These are phyloP conservation scores for Lacerta bilineata DNA, from an alignment of 2,797 vertebrate species.

Conservation along the genomic window DNA sequence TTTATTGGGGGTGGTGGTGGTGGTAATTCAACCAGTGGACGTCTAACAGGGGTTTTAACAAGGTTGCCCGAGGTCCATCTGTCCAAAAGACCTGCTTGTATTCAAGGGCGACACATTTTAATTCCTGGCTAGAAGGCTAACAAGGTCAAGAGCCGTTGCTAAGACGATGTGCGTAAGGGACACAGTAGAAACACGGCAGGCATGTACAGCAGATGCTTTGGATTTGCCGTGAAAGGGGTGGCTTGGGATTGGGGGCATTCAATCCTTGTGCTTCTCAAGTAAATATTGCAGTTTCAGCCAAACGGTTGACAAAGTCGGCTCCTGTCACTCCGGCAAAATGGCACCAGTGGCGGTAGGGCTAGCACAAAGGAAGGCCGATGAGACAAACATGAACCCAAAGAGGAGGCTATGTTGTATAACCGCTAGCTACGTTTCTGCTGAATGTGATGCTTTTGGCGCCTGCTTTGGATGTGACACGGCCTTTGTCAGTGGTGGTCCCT, in stretches of 20 bases:
- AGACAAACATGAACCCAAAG: no score
- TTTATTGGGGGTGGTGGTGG: neutral
- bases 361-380: neutral
- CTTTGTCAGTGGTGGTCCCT: no score
- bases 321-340: neutral
- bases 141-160: neutral
- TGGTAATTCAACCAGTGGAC: constrained; percentile 3
- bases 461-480: no score
- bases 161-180: neutral
- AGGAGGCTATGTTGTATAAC: no score
- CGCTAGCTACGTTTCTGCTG: no score
- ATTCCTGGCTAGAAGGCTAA: neutral
- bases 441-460: no score
- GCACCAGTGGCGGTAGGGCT: neutral
- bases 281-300: neutral
- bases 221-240: neutral
- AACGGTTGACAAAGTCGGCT: neutral
- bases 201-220: neutral
- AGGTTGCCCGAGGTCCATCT: constrained; percentile 18
- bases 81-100: neutral
- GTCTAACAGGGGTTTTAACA: neutral
- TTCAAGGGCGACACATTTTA: neutral
- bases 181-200: no score
- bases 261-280: neutral
- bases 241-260: neutral